Evolutionary conservation across 2,797 vertebrate genomes (phyloP), one percentile per base, ranked within the genome.

Genomic region (Nannoperca australis): DNA sequence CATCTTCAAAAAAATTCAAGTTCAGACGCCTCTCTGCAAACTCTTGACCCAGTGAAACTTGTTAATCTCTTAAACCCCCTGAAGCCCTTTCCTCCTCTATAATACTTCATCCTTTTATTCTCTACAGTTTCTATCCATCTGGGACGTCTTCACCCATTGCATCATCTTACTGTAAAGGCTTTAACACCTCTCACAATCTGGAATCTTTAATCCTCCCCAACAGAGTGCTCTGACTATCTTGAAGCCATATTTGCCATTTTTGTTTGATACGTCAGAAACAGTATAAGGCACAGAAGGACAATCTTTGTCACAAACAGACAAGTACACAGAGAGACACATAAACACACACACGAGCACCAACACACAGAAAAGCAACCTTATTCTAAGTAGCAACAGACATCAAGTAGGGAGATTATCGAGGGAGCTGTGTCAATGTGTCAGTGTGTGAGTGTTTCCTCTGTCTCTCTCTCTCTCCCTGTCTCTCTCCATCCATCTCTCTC

Each of bases 351-450:
- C 14, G 55, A 5, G 14, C 8, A 30, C 47, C 75, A 15, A 56
- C 66, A 82, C 59, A 78, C 73, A 76, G 55, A 72, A 73, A 77
- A 14, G 61, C 72, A 70, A 78, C 72, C 72, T 38, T 70, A 61
- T 80, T 91, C 71, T 92, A 87, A 89, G 87, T 73, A 86, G 88
- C 87, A 89, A 83, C 88, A 92, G 90, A 91, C 92, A 93, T 91
- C 89, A 90, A 92, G 83, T 82, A 81, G 86, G 86, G 76, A 89
- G 92, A 92, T 93, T 93, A 94, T 70, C 63, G 65, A 78, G 85
- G 83, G 84, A 93, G 92, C 79, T 91, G 91, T 92, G 91, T 92
- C 91, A 92, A 91, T 94, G 91, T 93, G 94, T 93, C 91, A 93
- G 91, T 93, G 89, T 93, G 93, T 92, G 88, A 92, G 91, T 82